phyloP scores from a whole-genome alignment of 2,113 vertebrate genomes.

The Mungos mungo region DNA sequence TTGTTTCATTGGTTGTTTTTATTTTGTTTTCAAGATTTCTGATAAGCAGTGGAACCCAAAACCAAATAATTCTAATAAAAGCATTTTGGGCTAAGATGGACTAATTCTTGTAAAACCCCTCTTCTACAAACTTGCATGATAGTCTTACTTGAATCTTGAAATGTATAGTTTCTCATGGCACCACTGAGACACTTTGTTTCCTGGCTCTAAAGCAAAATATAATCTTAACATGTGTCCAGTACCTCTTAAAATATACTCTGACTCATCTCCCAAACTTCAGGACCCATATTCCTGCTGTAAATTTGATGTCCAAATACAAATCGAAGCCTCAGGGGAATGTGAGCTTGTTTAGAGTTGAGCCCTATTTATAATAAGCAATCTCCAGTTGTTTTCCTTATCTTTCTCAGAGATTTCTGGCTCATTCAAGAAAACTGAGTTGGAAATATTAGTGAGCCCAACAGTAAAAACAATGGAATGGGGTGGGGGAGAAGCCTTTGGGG shows the following conservation, averaged over 20 bases:
- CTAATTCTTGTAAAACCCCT: not conserved
- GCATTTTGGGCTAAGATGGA: not conserved
- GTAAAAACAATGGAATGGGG: not conserved
- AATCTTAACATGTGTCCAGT: slow-evolving; percentile 21
- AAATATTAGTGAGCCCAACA: not conserved
- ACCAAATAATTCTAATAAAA: not conserved
- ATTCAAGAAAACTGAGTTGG: not conserved
- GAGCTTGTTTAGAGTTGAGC: not conserved
- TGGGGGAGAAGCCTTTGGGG: not conserved
- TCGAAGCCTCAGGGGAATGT: not conserved
- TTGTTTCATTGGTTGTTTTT: not conserved
- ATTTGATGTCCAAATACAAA: slow-evolving; percentile 7
- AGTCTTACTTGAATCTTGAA: slow-evolving; percentile 25
- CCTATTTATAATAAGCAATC: not conserved
- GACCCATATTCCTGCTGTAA: not conserved
- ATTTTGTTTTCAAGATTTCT: slow-evolving; percentile 42
- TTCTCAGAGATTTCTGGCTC: slow-evolving; percentile 1
- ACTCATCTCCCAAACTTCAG: slow-evolving; percentile 5
- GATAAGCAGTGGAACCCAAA: not conserved
- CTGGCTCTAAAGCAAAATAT: slow-evolving; percentile 25
- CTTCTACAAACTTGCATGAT: not conserved
- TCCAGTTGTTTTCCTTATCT: not conserved
- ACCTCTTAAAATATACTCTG: slow-evolving; percentile 38
- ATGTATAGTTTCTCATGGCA: slow-evolving; percentile 50
- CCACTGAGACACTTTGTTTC: not conserved